phyloP scores from a whole-genome alignment of 2,797 vertebrate species.

The Diplodus puntazzo region DNA sequence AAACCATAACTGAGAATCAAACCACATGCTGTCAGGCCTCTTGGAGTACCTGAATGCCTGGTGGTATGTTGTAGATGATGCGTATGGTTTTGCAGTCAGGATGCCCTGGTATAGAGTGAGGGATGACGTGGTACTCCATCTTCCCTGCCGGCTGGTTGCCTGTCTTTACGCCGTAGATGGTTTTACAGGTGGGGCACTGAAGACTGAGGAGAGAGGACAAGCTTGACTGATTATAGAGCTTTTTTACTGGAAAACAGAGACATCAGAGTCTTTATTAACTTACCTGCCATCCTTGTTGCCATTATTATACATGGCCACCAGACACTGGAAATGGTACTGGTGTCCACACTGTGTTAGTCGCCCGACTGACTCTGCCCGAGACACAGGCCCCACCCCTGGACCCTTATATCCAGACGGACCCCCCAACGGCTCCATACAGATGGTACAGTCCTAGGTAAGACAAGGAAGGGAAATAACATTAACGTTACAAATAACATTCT shows the following conservation, averaged over 20 bases:
- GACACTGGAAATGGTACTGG: conserved; percentile 93
- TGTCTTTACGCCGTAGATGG: conserved; percentile 87
- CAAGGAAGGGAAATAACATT: rapidly evolving
- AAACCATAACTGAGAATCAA: background rate
- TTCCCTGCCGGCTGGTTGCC: conserved; percentile 87
- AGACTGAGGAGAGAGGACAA: conserved; percentile 62
- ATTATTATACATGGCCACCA: conserved; percentile 96
- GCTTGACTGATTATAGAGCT: background rate
- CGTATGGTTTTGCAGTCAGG: conserved; percentile 94
- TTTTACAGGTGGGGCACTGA: conserved; percentile 88
- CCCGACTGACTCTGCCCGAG: conserved; percentile 88
- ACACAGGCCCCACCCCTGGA: conserved; percentile 82
- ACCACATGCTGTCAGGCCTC: too few species aligned
- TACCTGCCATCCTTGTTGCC: conserved; percentile 92
- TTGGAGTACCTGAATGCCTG: conserved; percentile 88
- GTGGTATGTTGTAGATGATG: conserved; percentile 96
- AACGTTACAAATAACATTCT: too few species aligned
- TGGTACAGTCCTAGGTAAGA: conserved; percentile 91
- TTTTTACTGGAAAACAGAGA: background rate
- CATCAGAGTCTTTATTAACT: background rate
- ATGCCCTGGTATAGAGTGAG: conserved; percentile 92
- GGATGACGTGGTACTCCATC: conserved; percentile 89
- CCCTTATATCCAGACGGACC: conserved; percentile 94
- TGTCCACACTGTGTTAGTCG: conserved; percentile 91
- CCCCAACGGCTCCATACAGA: conserved; percentile 93